Percentiles rank a stretch among this genome's conserved stretches.
These are phyloP conservation scores for Sesamia inferens DNA, from an alignment of 2,888 invertebrate species.

Conservation along the genomic window DNA sequence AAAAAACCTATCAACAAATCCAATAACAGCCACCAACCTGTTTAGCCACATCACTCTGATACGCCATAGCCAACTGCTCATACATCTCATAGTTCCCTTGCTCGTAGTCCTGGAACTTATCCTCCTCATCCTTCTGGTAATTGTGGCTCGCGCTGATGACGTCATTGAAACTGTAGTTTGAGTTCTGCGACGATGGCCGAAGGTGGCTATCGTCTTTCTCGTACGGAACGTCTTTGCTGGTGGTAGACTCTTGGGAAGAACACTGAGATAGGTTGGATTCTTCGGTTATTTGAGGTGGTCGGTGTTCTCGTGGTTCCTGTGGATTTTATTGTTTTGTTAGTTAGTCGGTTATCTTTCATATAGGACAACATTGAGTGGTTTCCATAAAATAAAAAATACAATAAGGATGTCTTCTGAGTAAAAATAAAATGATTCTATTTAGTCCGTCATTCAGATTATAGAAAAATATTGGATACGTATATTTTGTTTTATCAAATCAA, in stretches of 20 bases:
- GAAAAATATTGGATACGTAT: too few species aligned
- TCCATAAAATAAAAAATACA: background rate
- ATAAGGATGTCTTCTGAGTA: too few species aligned
- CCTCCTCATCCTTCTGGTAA: conserved; percentile 73
- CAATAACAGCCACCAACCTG: conserved; percentile 70
- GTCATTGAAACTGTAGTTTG: conserved; percentile 83
- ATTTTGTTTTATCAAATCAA: too few species aligned
- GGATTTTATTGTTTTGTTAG: background rate
- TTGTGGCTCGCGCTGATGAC: conserved; percentile 77
- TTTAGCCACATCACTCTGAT: conserved; percentile 84
- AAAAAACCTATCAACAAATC: background rate
- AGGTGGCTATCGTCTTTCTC: conserved; percentile 84
- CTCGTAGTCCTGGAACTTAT: conserved; percentile 76
- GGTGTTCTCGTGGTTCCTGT: conserved; percentile 56
- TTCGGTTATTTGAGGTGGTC: conserved; percentile 61
- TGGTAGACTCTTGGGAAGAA: conserved; percentile 80
- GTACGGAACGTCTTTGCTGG: conserved; percentile 73
- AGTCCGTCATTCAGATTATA: too few species aligned
- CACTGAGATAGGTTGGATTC: conserved; percentile 76
- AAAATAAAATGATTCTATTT: too few species aligned
- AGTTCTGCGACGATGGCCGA: conserved; percentile 82
- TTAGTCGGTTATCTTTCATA: too few species aligned
- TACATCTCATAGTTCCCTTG: conserved; percentile 84
- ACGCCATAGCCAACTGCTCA: conserved; percentile 86
- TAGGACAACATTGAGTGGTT: background rate